Base-by-base conservation (phyloP, 2,113 vertebrate species). In the Saguinus imperator region DNA sequence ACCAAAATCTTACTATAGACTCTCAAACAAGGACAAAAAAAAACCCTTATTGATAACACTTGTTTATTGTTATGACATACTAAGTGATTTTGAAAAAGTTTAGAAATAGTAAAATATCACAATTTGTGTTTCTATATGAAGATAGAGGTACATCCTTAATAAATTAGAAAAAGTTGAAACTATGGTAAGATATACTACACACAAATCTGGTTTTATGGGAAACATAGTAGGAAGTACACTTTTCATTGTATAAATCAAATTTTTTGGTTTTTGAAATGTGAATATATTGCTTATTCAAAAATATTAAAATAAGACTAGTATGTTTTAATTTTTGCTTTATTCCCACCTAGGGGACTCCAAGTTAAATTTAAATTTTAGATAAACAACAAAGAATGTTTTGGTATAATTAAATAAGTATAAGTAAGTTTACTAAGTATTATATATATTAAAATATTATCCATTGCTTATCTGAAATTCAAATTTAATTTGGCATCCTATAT, bases 401-500 rank as follows among this genome's bases (percentile, higher is more conserved):
- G 43, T 70, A 45, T 75, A 75, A 92, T 77, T 73, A 72, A 73
- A 35, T 70, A 79, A 94, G 14, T 66, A 64, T 70, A 80, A 57
- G 43, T 79, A 66, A 88, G 35, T 87, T 73, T 55, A 45, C 9
- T 64, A 84, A 83, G 45, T 61, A 52, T 83, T 64, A 29, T 64
- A 27, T 9, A n/a, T 73, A n/a, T 76, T 85, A 61, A 96, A 77
- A 43, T 10, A 48, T 73, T 73, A 82, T 81, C 82, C 48, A 8
- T 25, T 87, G 25, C 40, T 96, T 72, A 82, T 73, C 76, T 87
- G 57, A 88, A 94, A 94, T 70, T 80, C 84, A 48, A 32, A 72
- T 88, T 83, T 88, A 83, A 50, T 45, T 91, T 87, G 58, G 45
- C 6, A 61, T 77, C 58, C 2, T 79, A 7, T 32, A 27, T 91